Base-by-base conservation (phyloP, 2,888 invertebrate species). In the Priocnemis perturbator region DNA sequence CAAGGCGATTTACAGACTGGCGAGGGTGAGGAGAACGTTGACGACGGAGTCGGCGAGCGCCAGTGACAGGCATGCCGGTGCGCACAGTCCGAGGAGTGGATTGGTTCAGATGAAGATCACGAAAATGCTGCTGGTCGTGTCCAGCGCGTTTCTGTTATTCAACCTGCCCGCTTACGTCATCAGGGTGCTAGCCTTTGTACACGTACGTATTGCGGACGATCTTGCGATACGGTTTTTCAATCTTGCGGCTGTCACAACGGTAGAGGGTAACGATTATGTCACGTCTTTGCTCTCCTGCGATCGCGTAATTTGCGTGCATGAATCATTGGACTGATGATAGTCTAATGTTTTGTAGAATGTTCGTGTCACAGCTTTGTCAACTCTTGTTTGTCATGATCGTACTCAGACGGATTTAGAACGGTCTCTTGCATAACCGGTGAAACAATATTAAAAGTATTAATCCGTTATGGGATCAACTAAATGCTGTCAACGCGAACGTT, bases 91-190 rank as follows among this genome's bases (percentile, higher is more conserved):
- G 1, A 61, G 80, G 1, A 60, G 64, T 7, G 76, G 63, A 23
- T 47, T 78, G 14, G 91, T 93, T 0, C 94, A 94, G 84, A 91
- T 93, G 21, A 93, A 93, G 83, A 92, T 96, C 72, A 96, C 96
- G 47, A 93, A 94, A 84, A 96, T 96, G 95, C 90, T 97, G 66
- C 91, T 97, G 26, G 91, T 95, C 62, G 95, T 96, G 0, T 96
- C 96, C 1, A 92, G 94, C 0, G 94, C 94, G 0, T 96, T 95
- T 87, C 92, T 96, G 11, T 90, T 93, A 55, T 91, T 96, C 61
- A 96, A 96, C 89, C 86, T 95, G 67, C 96, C 96, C 0, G 94
- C 94, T 37, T 95, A 95, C 88, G 91, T 93, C 60, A 91, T 95
- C 89, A 90, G 96, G 67, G 89, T 94, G 30, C 88, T 92, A 78